Evolutionary conservation across 2,113 vertebrate genomes (phyloP).

Genomic region (Hypomesus transpacificus): DNA sequence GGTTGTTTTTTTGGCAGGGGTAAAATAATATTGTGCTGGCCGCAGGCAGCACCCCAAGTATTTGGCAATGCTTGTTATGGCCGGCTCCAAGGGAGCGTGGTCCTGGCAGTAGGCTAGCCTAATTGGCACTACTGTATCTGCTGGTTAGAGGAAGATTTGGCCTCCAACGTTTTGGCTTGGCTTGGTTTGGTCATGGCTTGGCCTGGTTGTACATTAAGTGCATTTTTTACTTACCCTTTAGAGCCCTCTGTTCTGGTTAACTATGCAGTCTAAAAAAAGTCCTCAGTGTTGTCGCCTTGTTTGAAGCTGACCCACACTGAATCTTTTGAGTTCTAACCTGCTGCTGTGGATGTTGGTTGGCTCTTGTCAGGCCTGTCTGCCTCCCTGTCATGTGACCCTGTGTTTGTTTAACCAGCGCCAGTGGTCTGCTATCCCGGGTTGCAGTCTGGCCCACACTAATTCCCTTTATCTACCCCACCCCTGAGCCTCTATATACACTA

Average conservation of each 20-base stretch:
- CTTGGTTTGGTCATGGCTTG: not conserved
- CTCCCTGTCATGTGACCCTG: not conserved
- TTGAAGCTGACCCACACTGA: no score
- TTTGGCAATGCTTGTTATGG: not conserved
- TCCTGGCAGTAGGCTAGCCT: not conserved
- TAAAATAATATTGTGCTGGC: no score
- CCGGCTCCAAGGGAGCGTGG: not conserved
- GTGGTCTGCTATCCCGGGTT: not conserved
- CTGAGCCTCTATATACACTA: not conserved
- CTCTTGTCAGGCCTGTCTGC: not conserved
- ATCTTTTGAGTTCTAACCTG: no score
- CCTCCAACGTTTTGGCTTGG: not conserved
- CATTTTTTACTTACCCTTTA: no score
- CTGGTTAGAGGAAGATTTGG: not conserved
- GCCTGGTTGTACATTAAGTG: not conserved
- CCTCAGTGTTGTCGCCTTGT: no score
- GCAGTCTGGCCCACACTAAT: constrained; percentile 1
- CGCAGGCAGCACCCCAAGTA: not conserved
- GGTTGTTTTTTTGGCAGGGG: no score
- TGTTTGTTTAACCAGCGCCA: constrained; percentile 2
- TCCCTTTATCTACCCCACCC: constrained; percentile 1
- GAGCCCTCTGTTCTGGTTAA: no score
- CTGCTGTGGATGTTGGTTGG: not conserved
- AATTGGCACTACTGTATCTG: not conserved
- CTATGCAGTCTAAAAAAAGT: no score